Evolutionary conservation across 2,888 invertebrate genomes (phyloP).

Genomic region (Phytoseiulus persimilis): DNA sequence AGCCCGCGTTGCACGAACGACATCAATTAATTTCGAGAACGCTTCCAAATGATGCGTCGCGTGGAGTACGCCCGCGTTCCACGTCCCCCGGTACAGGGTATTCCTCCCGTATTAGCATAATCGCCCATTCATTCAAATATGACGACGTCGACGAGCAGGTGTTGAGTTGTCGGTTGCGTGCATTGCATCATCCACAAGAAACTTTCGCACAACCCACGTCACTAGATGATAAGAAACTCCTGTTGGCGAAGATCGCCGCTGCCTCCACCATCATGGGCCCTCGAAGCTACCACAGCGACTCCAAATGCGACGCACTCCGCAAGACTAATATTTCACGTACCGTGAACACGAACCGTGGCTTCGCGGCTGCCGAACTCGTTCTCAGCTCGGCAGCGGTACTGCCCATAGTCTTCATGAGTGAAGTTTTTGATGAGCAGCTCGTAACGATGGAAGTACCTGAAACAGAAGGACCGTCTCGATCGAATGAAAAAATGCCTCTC

Average conservation of each 20-base stretch:
- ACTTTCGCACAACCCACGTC: not conserved
- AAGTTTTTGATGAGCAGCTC: slow-evolving; percentile 24
- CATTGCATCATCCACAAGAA: slow-evolving; percentile 28
- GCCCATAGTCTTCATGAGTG: slow-evolving; percentile 27
- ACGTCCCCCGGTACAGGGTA: not conserved
- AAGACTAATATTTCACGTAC: not conserved
- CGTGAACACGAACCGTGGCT: slow-evolving; percentile 14
- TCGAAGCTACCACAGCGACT: not conserved
- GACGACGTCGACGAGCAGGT: not conserved
- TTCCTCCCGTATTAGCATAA: not conserved
- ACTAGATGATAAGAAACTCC: not conserved
- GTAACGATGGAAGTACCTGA: slow-evolving; percentile 29
- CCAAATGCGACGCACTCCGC: not conserved
- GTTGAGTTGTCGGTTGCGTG: slow-evolving; percentile 28
- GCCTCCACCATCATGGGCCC: not conserved
- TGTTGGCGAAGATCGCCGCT: not conserved
- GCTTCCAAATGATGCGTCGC: not conserved
- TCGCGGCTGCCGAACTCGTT: slow-evolving; percentile 24
- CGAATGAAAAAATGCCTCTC: not conserved
- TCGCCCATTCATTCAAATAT: not conserved
- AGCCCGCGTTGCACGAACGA: not conserved
- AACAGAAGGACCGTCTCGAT: not conserved
- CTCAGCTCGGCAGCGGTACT: slow-evolving; percentile 14
- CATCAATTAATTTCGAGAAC: not conserved
- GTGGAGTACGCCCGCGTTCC: not conserved